Conservation (phyloP, 1,140 invertebrate species). For the Drosophila parabipectinata region DNA sequence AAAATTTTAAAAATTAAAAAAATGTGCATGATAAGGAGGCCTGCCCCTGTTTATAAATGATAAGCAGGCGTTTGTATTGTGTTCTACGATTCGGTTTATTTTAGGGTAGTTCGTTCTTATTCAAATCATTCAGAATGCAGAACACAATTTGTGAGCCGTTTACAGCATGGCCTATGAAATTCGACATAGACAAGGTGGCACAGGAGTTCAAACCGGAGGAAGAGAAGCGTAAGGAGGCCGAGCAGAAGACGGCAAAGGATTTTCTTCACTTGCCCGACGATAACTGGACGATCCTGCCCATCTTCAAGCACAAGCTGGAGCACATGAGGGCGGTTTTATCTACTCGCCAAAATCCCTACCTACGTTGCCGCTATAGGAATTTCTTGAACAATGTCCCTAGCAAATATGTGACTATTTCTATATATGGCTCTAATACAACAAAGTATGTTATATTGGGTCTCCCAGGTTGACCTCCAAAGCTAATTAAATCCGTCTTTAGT, state of each 20-base stretch:
- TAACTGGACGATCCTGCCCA: slow-evolving; percentile 56
- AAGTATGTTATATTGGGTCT: slow-evolving; percentile 22
- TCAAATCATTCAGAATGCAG: slow-evolving; percentile 19
- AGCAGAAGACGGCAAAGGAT: slow-evolving; percentile 25
- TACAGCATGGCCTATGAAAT: slow-evolving; percentile 50
- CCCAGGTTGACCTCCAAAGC: background rate
- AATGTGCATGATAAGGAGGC: slow-evolving; percentile 8
- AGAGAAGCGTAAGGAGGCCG: slow-evolving; percentile 10
- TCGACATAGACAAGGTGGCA: slow-evolving; percentile 56
- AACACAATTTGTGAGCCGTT: slow-evolving; percentile 65
- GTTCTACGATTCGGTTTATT: background rate
- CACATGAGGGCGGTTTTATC: slow-evolving; percentile 55
- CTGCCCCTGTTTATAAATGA: background rate
- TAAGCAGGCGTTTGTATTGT: background rate
- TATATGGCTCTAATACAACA: slow-evolving; percentile 15
- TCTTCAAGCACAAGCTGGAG: slow-evolving; percentile 56
- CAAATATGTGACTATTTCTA: slow-evolving; percentile 44
- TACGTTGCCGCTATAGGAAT: slow-evolving; percentile 47
- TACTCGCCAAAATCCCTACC: slow-evolving; percentile 35
- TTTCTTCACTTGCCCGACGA: slow-evolving; percentile 48
- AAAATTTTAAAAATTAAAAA: slow-evolving; percentile 27
- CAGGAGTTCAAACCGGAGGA: slow-evolving; percentile 48
- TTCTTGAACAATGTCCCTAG: slow-evolving; percentile 63
- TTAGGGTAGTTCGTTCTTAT: slow-evolving; percentile 7
- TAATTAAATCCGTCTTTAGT: slow-evolving; percentile 10